Percentiles rank a stretch among this genome's conserved stretches.
These are phyloP conservation scores for Esperia sulphurella DNA, from an alignment of 2,888 invertebrate species.

Conservation along the genomic window DNA sequence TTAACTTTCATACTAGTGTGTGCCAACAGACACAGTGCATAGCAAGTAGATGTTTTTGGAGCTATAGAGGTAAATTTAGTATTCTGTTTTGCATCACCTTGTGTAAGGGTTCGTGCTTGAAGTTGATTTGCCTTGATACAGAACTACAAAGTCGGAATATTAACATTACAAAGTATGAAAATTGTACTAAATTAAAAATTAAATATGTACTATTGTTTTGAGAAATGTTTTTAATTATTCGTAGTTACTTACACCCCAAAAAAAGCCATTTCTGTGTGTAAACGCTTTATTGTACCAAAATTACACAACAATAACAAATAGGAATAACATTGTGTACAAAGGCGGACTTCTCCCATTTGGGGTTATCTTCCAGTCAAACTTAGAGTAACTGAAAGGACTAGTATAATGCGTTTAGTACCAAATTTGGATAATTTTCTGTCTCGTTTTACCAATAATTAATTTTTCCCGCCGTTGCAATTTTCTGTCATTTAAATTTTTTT, in stretches of 20 bases:
- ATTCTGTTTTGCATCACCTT: not conserved
- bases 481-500: no score
- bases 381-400: no score
- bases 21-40: not conserved
- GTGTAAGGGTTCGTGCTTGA: conserved; percentile 46
- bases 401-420: no score
- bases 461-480: no score
- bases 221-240: not conserved
- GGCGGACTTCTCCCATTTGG: no score
- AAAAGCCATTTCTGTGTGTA: not conserved
- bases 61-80: not conserved
- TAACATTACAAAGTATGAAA: conserved; percentile 5
- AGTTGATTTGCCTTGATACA: conserved; percentile 50
- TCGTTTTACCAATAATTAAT: no score
- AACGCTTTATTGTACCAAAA: no score
- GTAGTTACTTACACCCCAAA: not conserved
- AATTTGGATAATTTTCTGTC: no score
- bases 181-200: conserved; percentile 21
- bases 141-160: conserved; percentile 13
- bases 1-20: not conserved
- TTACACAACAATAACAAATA: no score
- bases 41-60: not conserved
- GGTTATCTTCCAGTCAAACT: no score
- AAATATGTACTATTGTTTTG: not conserved
- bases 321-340: no score